These are phyloP conservation scores for Hyperoplus immaculatus DNA, from an alignment of 2,797 vertebrate genomes.

Conservation along the genomic window DNA sequence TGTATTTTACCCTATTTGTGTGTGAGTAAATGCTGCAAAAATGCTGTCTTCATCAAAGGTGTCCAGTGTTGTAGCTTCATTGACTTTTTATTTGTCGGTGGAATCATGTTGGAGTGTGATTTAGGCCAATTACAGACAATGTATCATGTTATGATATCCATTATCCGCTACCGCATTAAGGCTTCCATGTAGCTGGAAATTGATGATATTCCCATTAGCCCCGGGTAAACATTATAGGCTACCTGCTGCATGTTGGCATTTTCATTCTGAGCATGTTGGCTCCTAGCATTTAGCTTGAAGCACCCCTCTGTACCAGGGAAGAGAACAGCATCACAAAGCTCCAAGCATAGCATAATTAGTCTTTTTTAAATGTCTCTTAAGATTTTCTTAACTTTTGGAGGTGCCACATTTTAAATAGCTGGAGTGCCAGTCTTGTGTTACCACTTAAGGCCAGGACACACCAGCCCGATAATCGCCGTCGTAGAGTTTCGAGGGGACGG, in stretches of 20 bases:
- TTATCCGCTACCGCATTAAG: too few relatives aligned
- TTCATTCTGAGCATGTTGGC: not conserved
- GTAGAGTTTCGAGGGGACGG: too few relatives aligned
- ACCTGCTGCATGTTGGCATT: not conserved
- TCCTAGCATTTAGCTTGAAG: not conserved
- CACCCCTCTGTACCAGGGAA: too few relatives aligned
- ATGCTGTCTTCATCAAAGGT: not conserved
- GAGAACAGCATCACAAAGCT: not conserved
- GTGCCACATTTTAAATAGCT: too few relatives aligned
- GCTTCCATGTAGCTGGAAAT: not conserved
- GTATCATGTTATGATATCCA: not conserved
- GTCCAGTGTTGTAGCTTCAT: not conserved
- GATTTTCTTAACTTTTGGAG: not conserved
- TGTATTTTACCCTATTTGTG: constrained; percentile 17
- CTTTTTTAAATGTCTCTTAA: too few relatives aligned
- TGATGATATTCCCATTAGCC: not conserved
- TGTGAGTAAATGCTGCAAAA: constrained; percentile 2
- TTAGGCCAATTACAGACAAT: not conserved
- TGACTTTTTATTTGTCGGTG: constrained; percentile 5
- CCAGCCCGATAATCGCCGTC: too few relatives aligned
- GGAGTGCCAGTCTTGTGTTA: too few relatives aligned
- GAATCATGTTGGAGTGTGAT: constrained; percentile 13
- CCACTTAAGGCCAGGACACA: too few relatives aligned
- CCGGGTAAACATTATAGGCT: not conserved
- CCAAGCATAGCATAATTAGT: not conserved